Conservation (phyloP, 2,888 invertebrate species). For the Cistogaster globosa region DNA sequence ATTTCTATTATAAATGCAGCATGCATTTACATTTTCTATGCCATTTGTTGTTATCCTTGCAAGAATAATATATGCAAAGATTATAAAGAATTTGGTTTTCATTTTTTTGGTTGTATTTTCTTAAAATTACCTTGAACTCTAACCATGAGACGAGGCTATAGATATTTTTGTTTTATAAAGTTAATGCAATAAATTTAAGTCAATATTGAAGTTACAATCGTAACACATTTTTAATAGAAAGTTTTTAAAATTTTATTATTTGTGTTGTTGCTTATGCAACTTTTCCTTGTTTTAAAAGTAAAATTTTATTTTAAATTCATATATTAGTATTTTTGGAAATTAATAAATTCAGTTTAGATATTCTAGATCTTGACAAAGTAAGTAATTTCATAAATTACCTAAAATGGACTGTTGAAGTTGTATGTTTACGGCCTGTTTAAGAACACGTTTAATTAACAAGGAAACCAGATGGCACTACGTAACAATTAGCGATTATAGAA, state of each 20-base stretch:
- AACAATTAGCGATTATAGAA: too few species aligned
- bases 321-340: too few species aligned
- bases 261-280: neutral
- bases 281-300: neutral
- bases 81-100: neutral
- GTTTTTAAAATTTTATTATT: neutral
- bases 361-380: too few species aligned
- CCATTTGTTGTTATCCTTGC: conserved; percentile 34
- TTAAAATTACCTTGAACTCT: conserved; percentile 68
- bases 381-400: too few species aligned
- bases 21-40: conserved; percentile 25
- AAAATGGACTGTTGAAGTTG: too few species aligned
- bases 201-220: conserved; percentile 40
- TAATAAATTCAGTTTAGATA: too few species aligned
- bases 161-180: conserved; percentile 24
- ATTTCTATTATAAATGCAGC: conserved; percentile 25
- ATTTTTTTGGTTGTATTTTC: conserved; percentile 26
- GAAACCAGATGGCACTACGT: too few species aligned
- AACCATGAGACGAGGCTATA: conserved; percentile 66
- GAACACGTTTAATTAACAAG: too few species aligned
- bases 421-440: too few species aligned
- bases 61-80: conserved; percentile 9
- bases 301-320: too few species aligned
- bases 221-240: neutral
- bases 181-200: conserved; percentile 36